Evolutionary conservation across 2,888 invertebrate genomes (phyloP).

Genomic region (Alloscopus bannaensis): DNA sequence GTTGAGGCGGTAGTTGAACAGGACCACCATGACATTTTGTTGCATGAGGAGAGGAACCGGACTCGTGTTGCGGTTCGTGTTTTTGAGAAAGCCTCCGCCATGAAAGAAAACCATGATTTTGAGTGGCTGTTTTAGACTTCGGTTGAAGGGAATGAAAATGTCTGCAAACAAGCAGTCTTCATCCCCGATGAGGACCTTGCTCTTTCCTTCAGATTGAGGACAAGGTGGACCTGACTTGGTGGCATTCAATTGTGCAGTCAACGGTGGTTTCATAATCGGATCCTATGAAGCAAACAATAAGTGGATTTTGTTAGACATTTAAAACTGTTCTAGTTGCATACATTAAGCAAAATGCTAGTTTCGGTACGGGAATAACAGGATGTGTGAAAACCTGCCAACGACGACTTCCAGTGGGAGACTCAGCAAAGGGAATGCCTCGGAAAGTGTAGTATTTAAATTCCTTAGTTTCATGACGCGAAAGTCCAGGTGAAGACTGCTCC

Average conservation of each 20-base stretch:
- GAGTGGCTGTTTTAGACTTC: conserved; percentile 70
- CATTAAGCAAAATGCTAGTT: conserved; percentile 1
- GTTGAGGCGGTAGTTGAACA: conserved; percentile 68
- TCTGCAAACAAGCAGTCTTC: conserved; percentile 64
- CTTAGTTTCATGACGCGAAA: conserved; percentile 27
- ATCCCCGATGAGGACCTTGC: conserved; percentile 29
- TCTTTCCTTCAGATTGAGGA: conserved; percentile 67
- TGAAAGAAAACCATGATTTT: conserved; percentile 70
- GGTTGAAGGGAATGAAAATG: conserved; percentile 45
- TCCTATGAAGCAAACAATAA: conserved; percentile 32
- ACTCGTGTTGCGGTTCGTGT: conserved; percentile 43
- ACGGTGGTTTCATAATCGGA: conserved; percentile 32
- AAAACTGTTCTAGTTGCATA: not conserved
- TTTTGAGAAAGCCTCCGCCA: conserved; percentile 68
- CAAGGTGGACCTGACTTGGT: conserved; percentile 69
- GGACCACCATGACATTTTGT: conserved; percentile 65
- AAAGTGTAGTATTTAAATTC: conserved; percentile 79
- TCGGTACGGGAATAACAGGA: no score
- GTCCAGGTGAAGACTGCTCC: conserved; percentile 78
- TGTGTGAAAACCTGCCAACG: conserved; percentile 80
- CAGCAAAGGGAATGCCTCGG: conserved; percentile 82
- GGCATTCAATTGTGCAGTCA: conserved; percentile 60
- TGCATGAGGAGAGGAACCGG: conserved; percentile 57
- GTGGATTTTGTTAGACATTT: not conserved
- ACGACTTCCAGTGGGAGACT: conserved; percentile 81